Percentiles rank a stretch among this genome's conserved stretches.
These are phyloP conservation scores for Epistrophella euchroma DNA, from an alignment of 2,888 invertebrate species.

Conservation along the genomic window DNA sequence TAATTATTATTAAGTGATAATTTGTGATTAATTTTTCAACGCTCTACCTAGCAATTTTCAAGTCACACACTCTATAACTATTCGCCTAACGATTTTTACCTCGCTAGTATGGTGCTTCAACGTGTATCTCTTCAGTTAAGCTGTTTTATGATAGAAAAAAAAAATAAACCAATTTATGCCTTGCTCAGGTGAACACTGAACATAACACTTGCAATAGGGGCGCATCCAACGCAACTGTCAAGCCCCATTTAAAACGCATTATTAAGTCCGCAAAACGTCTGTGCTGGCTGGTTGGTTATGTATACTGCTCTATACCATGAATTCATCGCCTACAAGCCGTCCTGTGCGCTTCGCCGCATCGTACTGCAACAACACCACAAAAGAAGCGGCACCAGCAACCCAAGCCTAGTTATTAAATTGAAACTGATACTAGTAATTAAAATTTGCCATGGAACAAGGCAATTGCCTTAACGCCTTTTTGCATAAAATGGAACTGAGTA, in stretches of 20 bases:
- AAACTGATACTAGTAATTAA: conserved; percentile 75
- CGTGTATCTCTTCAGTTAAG: conserved; percentile 48
- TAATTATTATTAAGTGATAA: conserved; percentile 74
- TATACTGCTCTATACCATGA: conserved; percentile 10
- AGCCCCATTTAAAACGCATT: conserved; percentile 73
- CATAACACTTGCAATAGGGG: conserved; percentile 30
- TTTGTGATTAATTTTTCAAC: conserved; percentile 75
- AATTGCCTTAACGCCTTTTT: conserved; percentile 74
- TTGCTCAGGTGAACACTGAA: conserved; percentile 9
- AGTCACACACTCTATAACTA: conserved; percentile 35
- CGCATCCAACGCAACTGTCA: conserved; percentile 72
- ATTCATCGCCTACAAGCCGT: conserved; percentile 10
- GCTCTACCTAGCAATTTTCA: conserved; percentile 51
- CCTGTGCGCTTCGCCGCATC: conserved; percentile 6
- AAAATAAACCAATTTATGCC: conserved; percentile 62
- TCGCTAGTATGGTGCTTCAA: background rate
- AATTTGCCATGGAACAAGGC: conserved; percentile 73
- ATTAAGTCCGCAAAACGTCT: conserved; percentile 64
- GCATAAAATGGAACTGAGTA: conserved; percentile 33
- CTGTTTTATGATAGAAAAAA: conserved; percentile 10
- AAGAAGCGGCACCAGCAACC: conserved; percentile 56
- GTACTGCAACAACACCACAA: conserved; percentile 26
- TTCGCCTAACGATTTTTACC: conserved; percentile 41
- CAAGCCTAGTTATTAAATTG: conserved; percentile 73
- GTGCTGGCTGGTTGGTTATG: background rate